A percentile compares a stretch with the other conserved stretches of the same genome.
phyloP scores from a whole-genome alignment of 2,113 vertebrate species.

The Perognathus longimembris region DNA sequence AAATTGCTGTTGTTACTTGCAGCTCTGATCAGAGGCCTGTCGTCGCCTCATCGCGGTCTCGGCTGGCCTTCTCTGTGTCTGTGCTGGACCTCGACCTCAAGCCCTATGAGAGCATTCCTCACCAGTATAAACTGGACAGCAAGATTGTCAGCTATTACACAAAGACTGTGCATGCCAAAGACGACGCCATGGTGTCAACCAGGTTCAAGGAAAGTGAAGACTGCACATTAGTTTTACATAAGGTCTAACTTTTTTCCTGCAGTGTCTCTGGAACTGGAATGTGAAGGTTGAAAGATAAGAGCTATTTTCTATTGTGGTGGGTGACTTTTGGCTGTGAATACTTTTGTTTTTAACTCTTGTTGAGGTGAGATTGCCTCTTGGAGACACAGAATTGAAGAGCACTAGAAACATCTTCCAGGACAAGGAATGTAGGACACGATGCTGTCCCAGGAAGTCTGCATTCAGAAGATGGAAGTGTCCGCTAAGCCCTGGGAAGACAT shows the following conservation, averaged over 20 bases:
- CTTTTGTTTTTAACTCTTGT: conserved; percentile 82
- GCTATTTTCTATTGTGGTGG: conserved; percentile 79
- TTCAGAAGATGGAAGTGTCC: conserved; percentile 13
- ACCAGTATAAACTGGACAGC: conserved; percentile 94
- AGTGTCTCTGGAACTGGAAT: conserved; percentile 72
- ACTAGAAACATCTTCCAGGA: conserved; percentile 60
- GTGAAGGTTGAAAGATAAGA: conserved; percentile 79
- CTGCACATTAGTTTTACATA: conserved; percentile 95
- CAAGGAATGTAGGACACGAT: not conserved
- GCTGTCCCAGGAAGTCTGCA: not conserved
- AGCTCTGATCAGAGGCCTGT: conserved; percentile 88
- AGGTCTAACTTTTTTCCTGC: conserved; percentile 87
- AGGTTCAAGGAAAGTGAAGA: conserved; percentile 92
- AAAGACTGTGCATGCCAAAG: conserved; percentile 88
- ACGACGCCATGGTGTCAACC: conserved; percentile 82
- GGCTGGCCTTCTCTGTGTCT: conserved; percentile 93
- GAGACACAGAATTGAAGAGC: conserved; percentile 69
- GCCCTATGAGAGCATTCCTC: conserved; percentile 94
- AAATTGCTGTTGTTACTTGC: conserved; percentile 77
- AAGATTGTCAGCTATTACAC: conserved; percentile 95
- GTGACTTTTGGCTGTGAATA: conserved; percentile 85
- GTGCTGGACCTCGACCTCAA: conserved; percentile 98
- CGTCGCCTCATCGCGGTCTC: conserved; percentile 88
- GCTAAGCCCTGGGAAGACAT: not conserved
- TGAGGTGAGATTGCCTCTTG: conserved; percentile 80